Percentiles rank a stretch among this genome's conserved stretches.
These are phyloP conservation scores for Mus minutoides DNA, from an alignment of 2,797 vertebrate species.

Conservation along the genomic window DNA sequence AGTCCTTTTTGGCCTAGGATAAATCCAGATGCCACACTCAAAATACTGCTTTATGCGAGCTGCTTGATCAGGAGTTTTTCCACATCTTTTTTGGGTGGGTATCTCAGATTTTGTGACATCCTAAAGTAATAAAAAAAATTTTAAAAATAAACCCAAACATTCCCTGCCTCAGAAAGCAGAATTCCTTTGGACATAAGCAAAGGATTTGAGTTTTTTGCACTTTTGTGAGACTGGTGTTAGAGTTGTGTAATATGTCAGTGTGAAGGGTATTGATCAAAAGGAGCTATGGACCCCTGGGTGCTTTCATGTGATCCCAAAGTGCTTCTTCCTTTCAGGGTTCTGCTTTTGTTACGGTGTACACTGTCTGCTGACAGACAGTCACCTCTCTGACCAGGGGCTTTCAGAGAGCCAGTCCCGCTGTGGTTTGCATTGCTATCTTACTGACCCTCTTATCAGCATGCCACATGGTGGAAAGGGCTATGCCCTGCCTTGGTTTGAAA, in stretches of 20 bases:
- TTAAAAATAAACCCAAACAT: conserved; percentile 45
- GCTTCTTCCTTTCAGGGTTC: background rate
- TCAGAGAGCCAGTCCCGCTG: background rate
- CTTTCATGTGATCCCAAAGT: background rate
- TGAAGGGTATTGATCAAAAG: background rate
- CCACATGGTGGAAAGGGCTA: background rate
- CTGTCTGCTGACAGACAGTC: background rate
- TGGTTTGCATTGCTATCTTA: background rate
- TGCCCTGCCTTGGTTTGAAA: background rate
- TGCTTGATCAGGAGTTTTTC: conserved; percentile 21
- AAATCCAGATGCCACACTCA: background rate
- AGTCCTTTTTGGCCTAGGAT: conserved; percentile 24
- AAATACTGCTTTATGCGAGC: background rate
- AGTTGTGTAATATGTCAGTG: background rate
- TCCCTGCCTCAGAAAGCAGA: conserved; percentile 22
- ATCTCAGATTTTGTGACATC: conserved; percentile 31
- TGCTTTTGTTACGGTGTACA: background rate
- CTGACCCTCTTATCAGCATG: background rate
- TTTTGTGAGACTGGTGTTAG: background rate
- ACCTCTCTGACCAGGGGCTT: background rate
- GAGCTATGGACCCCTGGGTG: background rate
- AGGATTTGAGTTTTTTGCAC: background rate
- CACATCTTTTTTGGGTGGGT: background rate
- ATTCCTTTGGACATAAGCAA: background rate
- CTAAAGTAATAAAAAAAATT: conserved; percentile 30